These are phyloP conservation scores for Helicolenus hilgendorfi DNA, from an alignment of 2,797 vertebrate genomes.

Conservation along the genomic window DNA sequence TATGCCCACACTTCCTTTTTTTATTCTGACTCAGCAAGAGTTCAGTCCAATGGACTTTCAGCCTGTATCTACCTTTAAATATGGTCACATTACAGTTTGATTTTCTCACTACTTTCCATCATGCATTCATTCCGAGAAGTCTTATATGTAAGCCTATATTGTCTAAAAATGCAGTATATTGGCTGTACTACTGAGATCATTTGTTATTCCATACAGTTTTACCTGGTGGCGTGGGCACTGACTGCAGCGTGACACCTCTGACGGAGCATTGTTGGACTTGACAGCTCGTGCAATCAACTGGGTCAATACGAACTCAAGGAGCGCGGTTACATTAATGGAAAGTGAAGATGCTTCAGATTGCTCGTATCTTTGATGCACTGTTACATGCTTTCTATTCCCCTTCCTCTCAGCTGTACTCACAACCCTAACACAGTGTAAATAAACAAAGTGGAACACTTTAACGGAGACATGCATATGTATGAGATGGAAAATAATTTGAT, in stretches of 20 bases:
- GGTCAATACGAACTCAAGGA: conserved; percentile 50
- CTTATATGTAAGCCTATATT: not conserved
- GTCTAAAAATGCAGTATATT: not conserved
- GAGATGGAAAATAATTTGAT: conserved; percentile 84
- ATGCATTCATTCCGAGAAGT: not conserved
- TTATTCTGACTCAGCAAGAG: not conserved
- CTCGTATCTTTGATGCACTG: conserved; percentile 54
- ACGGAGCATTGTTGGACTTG: conserved; percentile 38
- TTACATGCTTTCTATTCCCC: conserved; percentile 53
- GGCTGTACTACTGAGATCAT: not conserved
- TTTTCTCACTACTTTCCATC: not conserved
- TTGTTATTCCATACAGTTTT: not conserved
- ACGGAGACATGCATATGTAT: conserved; percentile 85
- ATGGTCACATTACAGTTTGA: not conserved
- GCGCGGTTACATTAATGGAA: conserved; percentile 45
- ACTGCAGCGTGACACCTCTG: not conserved
- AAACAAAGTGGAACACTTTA: conserved; percentile 82
- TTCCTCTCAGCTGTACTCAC: conserved; percentile 75
- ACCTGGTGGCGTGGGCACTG: not conserved
- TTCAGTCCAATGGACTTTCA: not conserved
- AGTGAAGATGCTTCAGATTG: conserved; percentile 52
- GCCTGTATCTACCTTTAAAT: not conserved
- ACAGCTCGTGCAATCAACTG: conserved; percentile 55
- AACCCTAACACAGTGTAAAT: conserved; percentile 71
- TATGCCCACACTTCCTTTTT: not conserved